phyloP scores from a whole-genome alignment of 53 echinoderm and acorn worm genomes.

The Arbacia lixula region DNA sequence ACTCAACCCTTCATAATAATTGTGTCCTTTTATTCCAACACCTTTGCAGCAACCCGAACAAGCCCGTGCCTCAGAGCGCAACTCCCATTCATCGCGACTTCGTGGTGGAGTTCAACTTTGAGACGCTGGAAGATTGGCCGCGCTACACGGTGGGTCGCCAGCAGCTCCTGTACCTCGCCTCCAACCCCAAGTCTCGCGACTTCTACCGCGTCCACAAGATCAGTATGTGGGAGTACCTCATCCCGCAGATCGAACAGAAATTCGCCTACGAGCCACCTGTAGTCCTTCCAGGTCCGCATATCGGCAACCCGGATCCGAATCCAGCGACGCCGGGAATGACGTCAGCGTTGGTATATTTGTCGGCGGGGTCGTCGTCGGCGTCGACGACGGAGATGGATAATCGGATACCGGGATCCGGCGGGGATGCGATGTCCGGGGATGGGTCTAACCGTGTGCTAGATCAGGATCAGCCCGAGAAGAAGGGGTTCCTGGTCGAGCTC shows the following conservation, averaged over 20 bases:
- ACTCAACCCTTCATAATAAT: too few relatives aligned
- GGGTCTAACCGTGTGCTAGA: conserved; percentile 1
- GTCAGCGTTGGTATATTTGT: neutral
- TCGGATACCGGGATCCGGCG: conserved; percentile 29
- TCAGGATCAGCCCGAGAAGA: conserved; percentile 5
- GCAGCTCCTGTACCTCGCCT: conserved; percentile 75
- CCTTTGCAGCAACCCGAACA: conserved; percentile 76
- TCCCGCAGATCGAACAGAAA: conserved; percentile 71
- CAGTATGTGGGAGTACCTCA: conserved; percentile 86
- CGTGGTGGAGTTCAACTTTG: conserved; percentile 69
- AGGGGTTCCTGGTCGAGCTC: conserved; percentile 77
- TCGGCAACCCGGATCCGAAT: neutral
- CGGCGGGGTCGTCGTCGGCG: neutral
- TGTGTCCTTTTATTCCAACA: neutral
- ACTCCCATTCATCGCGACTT: conserved; percentile 78
- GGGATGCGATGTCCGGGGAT: neutral
- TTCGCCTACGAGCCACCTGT: conserved; percentile 59
- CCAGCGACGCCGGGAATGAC: neutral
- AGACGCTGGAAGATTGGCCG: conserved; percentile 70
- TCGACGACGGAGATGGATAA: conserved; percentile 47
- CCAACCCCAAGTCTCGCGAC: conserved; percentile 72
- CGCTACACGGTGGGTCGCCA: conserved; percentile 56
- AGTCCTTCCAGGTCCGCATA: neutral
- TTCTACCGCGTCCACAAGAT: conserved; percentile 92
- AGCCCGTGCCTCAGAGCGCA: conserved; percentile 63